Evolutionary conservation across 35 echinoderm and acorn worm genomes (phyloP), one percentile per base, ranked within the genome.

Genomic region (Apostichopus japonicus): DNA sequence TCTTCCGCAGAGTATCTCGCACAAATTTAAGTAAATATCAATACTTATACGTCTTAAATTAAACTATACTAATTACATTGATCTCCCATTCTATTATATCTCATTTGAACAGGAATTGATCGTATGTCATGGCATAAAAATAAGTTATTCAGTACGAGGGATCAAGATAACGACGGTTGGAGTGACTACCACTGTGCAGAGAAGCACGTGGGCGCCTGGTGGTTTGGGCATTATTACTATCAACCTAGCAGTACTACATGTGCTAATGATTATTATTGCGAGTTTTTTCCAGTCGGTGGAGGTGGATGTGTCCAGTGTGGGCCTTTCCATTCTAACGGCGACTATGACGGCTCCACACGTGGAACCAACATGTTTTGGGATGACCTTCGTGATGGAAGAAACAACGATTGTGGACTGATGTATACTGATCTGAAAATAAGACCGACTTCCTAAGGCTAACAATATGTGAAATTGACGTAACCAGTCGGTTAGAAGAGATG

Each of bases 101-200:
- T n/a, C n/a, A n/a, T 33, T 33, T 33, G 27, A 33, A 73, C 17
- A 73, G 71, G 71, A 19, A 73, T 21, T 19, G 16, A 73, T 73
- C 16, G 71, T 7, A 73, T 80, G 78, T 9, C 78, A 8, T 80
- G 5, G 23, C 78, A 80, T 15, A 25, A 10, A 17, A 80, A 80
- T 16, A 80, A 80, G 9, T 17, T 54, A 7, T 80, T 80, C 27
- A 80, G 78, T 44, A 80, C 78, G 17, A 4, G 78, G 8, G 78
- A 80, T 25, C 24, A 54, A 44, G 78, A 80, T 23, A 80, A 80
- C 78, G 78, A 80, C 17, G 78, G 5, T 33, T 80, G 78, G 78
- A 44, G 17, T 17, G 24, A 44, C 78, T 80, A 80, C 44, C 8
- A 80, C 53, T 80, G 78, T 23, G 78, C 78, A 44, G 78, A 80